A percentile compares a stretch with the other conserved stretches of the same genome.
Evolutionary conservation across 2,888 invertebrate species (phyloP).

Genomic region (Euzophera pinguis): DNA sequence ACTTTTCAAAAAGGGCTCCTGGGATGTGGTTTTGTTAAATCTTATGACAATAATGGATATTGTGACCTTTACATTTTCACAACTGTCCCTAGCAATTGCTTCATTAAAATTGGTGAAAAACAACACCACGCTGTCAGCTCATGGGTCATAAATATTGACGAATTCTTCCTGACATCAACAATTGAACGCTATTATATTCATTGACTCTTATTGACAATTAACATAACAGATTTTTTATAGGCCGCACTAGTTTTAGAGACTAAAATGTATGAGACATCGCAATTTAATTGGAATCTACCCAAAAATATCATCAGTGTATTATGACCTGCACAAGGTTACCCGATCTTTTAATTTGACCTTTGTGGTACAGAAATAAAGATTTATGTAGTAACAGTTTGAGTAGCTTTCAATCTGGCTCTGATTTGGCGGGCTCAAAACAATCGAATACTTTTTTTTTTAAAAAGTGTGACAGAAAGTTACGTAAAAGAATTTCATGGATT

Average conservation of each 20-base stretch:
- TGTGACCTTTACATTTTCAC: neutral
- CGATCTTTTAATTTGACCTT: constrained; percentile 8
- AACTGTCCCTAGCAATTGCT: neutral
- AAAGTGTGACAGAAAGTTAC: no score
- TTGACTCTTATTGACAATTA: constrained; percentile 23
- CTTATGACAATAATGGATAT: no score
- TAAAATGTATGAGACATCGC: neutral
- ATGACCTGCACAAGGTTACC: constrained; percentile 24
- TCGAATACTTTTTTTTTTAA: no score
- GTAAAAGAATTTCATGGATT: no score
- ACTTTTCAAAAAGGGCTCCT: no score
- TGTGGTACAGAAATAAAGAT: neutral
- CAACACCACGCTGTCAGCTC: neutral
- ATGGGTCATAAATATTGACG: constrained; percentile 9
- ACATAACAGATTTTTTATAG: neutral
- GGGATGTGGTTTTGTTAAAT: no score
- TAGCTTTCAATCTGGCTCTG: no score
- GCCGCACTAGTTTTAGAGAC: neutral
- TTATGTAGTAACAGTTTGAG: no score
- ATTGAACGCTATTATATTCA: constrained; percentile 21
- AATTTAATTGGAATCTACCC: constrained; percentile 33
- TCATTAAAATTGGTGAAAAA: neutral
- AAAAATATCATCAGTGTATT: constrained; percentile 19
- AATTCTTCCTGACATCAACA: constrained; percentile 3
- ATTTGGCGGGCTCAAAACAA: no score